phyloP scores from a whole-genome alignment of 92 coral and sea anemone species.

The Palythoa grandis region DNA sequence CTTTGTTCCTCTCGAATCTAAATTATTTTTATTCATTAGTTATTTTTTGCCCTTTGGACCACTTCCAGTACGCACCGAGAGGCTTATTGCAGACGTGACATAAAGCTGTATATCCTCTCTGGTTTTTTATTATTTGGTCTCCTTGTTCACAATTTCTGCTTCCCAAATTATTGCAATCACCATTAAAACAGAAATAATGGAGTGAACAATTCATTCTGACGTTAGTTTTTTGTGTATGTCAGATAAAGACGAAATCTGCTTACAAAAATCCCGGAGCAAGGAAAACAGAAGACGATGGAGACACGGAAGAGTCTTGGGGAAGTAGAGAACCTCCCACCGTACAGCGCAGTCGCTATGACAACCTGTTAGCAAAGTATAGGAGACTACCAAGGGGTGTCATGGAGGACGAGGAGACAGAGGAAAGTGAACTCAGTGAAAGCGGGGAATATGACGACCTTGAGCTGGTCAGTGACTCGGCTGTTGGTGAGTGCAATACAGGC shows the following conservation, averaged over 20 bases:
- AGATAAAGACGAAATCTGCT: not conserved
- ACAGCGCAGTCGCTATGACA: slow-evolving; percentile 12
- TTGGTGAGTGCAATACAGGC: slow-evolving; percentile 53
- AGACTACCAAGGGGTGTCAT: not conserved
- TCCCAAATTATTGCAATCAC: too few species aligned
- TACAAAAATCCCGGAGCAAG: not conserved
- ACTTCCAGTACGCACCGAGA: too few species aligned
- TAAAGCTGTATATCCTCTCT: too few species aligned
- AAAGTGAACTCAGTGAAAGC: slow-evolving; percentile 53
- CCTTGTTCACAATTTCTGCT: too few species aligned
- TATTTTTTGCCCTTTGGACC: too few species aligned
- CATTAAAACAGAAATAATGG: too few species aligned
- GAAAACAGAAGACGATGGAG: not conserved
- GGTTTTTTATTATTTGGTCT: too few species aligned
- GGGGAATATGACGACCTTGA: slow-evolving; percentile 63
- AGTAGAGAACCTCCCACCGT: slow-evolving; percentile 28
- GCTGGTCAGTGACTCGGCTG: slow-evolving; percentile 80
- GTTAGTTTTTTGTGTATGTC: not conserved
- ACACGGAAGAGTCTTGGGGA: slow-evolving; percentile 15
- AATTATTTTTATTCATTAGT: too few species aligned
- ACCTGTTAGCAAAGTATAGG: slow-evolving; percentile 37
- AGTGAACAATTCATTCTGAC: too few species aligned
- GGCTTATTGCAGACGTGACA: too few species aligned
- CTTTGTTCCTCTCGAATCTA: too few species aligned
- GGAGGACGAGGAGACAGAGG: slow-evolving; percentile 24